Evolutionary conservation across 1,140 invertebrate species (phyloP), one percentile per base, ranked within the genome.

Genomic region (Mactra quadrangularis): DNA sequence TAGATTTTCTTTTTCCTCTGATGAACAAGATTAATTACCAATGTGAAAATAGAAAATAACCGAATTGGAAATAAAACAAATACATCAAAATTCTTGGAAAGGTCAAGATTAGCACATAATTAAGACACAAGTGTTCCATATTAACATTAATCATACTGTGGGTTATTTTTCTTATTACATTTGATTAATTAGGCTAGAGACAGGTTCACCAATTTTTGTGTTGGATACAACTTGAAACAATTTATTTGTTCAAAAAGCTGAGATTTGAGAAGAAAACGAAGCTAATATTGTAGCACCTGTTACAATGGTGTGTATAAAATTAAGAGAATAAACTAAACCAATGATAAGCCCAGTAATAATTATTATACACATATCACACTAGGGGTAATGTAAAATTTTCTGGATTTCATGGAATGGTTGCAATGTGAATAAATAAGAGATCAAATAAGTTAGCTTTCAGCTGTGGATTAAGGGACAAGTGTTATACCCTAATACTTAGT

Each of bases 71-170:
- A 60, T 76, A 47, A 57, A 62, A 76, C 74, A 76, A 76, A 76
- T 76, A 76, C 25, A 76, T 76, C 74, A 60, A 60, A 76, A 76
- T 76, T 41, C 74, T 50, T 38, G 31, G 52, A 76, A 68, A 76
- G 74, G 74, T 76, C 74, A 76, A 76, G 74, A 76, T 76, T 76
- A 76, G 59, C 74, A 60, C 74, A 76, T 76, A 76, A 76, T 76
- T 76, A 76, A 76, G 74, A 29, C 74, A 76, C 74, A 76, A 60
- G 74, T 76, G 74, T 76, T 76, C 59, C 31, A 31, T 41, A 76
- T 76, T 76, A 60, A 27, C 74, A 76, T 76, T 76, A 76, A 76
- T 76, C 74, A 76, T 76, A 19, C 59, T 33, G n/a, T 19, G 33
- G 50, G 45, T 41, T 60, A 76, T 76, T 62, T n/a, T 76, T 76